phyloP scores from a whole-genome alignment of 2,797 vertebrate genomes.

The Crotalus adamanteus region DNA sequence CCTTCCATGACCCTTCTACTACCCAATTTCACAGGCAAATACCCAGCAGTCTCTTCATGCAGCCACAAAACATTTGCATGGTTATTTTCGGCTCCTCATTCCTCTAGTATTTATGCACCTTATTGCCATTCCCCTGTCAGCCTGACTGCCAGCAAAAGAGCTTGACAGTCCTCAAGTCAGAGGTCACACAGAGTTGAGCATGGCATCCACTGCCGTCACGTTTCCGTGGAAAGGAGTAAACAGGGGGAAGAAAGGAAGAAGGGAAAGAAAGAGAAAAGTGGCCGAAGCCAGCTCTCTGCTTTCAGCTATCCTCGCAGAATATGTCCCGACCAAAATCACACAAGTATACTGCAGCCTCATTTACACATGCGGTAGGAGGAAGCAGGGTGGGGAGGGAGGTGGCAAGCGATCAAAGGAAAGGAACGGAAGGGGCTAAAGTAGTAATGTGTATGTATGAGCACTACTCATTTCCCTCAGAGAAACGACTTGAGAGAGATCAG shows the following conservation, averaged over 20 bases:
- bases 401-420: slow-evolving; percentile 26
- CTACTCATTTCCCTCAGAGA: slow-evolving; percentile 2
- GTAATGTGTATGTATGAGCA: slow-evolving; percentile 15
- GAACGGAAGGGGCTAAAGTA: slow-evolving; percentile 28
- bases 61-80: background rate
- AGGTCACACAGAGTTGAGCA: slow-evolving; percentile 21
- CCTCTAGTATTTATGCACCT: slow-evolving; percentile 26
- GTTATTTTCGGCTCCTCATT: slow-evolving; percentile 18
- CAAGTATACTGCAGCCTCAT: slow-evolving; percentile 34
- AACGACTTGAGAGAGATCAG: slow-evolving; percentile 16
- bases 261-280: slow-evolving; percentile 37
- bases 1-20: slow-evolving; percentile 30
- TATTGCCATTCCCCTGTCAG: slow-evolving; percentile 36
- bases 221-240: slow-evolving; percentile 32
- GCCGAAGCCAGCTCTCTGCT: slow-evolving; percentile 24
- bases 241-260: slow-evolving; percentile 26
- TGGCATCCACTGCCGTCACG: slow-evolving; percentile 15
- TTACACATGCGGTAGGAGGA: slow-evolving; percentile 4
- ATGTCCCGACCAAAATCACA: slow-evolving; percentile 23
- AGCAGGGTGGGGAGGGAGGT: background rate
- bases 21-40: background rate
- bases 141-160: slow-evolving; percentile 32
- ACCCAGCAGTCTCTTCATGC: slow-evolving; percentile 35
- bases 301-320: slow-evolving; percentile 42
- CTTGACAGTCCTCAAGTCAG: slow-evolving; percentile 30